phyloP scores from a whole-genome alignment of 1,140 invertebrate species.

The Drosophila sucinea region DNA sequence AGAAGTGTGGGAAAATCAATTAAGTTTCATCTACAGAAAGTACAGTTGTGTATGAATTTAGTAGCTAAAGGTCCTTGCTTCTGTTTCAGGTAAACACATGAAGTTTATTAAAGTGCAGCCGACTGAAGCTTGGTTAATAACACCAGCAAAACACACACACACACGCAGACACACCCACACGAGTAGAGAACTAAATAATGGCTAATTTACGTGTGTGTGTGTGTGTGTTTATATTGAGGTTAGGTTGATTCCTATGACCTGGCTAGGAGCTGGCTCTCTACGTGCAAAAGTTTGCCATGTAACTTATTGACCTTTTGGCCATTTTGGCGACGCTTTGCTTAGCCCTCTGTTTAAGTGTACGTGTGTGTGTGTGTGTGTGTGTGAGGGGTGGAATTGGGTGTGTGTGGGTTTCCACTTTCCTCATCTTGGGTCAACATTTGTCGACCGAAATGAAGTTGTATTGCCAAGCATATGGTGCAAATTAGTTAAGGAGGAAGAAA shows the following conservation, averaged over 20 bases:
- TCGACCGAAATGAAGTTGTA: constrained; percentile 50
- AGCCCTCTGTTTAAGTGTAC: background rate
- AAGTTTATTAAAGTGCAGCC: constrained; percentile 40
- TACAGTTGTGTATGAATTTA: background rate
- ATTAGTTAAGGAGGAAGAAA: constrained; percentile 47
- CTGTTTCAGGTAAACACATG: constrained; percentile 23
- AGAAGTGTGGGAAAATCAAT: constrained; percentile 7
- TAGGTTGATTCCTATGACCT: constrained; percentile 15
- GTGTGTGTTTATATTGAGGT: constrained; percentile 29
- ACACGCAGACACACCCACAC: constrained; percentile 5
- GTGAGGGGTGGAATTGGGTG: background rate
- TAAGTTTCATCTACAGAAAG: constrained; percentile 1
- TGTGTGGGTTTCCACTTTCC: constrained; percentile 12
- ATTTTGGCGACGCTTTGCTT: constrained; percentile 23
- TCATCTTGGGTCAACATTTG: constrained; percentile 62
- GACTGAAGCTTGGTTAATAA: constrained; percentile 19
- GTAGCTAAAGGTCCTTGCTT: background rate
- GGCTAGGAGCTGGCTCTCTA: constrained; percentile 16
- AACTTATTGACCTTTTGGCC: constrained; percentile 64
- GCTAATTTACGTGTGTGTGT: constrained; percentile 56
- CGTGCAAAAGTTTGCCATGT: constrained; percentile 54
- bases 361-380: constrained; percentile 15
- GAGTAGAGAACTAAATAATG: constrained; percentile 61
- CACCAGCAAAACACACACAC: background rate
- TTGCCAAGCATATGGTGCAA: constrained; percentile 37